phyloP scores from a whole-genome alignment of 1,140 invertebrate species.

The Euura saliciscinereae region DNA sequence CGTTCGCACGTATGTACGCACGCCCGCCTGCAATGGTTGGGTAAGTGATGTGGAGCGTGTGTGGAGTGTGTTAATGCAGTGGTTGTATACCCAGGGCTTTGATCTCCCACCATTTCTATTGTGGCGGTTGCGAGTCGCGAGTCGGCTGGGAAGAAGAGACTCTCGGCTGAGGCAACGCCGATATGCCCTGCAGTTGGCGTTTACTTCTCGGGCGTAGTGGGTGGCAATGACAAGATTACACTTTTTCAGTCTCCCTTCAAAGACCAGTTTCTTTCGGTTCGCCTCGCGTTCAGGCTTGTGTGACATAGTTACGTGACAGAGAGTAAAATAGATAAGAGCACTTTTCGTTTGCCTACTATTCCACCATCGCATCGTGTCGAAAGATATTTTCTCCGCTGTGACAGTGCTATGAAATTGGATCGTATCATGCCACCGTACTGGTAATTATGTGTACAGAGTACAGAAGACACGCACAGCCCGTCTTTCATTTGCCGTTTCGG shows the following conservation, averaged over 20 bases:
- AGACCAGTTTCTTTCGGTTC: not conserved
- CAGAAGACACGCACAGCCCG: too few relatives aligned
- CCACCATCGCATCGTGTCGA: too few relatives aligned
- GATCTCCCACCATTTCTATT: slow-evolving; percentile 55
- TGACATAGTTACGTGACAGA: too few relatives aligned
- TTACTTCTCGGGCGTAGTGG: slow-evolving; percentile 2
- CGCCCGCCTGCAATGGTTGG: too few relatives aligned
- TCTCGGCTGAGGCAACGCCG: not conserved
- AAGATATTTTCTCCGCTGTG: not conserved
- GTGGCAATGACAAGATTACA: not conserved
- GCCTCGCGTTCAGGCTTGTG: too few relatives aligned
- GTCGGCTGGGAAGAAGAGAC: not conserved
- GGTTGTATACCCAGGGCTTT: slow-evolving; percentile 43
- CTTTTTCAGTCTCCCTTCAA: too few relatives aligned
- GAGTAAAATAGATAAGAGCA: too few relatives aligned
- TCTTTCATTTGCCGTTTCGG: too few relatives aligned
- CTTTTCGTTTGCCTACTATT: too few relatives aligned
- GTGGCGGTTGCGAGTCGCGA: slow-evolving; percentile 40
- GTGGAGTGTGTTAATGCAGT: not conserved
- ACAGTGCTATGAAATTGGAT: slow-evolving; percentile 3
- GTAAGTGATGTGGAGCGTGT: not conserved
- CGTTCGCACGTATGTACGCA: not conserved
- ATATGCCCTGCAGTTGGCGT: slow-evolving; percentile 1
- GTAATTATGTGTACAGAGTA: slow-evolving; percentile 38
- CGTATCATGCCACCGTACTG: slow-evolving; percentile 54